Evolutionary conservation across 2,113 vertebrate species (phyloP).

Genomic region (Macrotus californicus): DNA sequence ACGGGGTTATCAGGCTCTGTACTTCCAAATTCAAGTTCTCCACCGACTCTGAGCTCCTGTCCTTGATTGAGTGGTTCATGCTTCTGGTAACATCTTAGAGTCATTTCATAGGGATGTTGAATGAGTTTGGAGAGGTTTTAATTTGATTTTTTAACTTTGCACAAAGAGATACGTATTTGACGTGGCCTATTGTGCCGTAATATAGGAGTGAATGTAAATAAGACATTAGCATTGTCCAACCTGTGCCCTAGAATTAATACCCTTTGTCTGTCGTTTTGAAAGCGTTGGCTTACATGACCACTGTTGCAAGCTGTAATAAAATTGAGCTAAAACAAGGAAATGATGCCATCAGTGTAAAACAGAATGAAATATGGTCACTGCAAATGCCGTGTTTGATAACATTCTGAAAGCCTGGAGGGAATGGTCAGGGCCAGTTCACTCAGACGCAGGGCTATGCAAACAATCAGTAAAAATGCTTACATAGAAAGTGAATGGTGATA

Average conservation of each 20-base stretch:
- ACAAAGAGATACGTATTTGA: not conserved
- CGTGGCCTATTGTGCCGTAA: not conserved
- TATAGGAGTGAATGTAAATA: not conserved
- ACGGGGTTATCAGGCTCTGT: not conserved
- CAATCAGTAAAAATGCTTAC: not conserved
- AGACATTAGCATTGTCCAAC: not conserved
- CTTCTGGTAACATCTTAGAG: not conserved
- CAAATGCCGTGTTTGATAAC: not conserved
- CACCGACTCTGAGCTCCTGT: not conserved
- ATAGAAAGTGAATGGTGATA: not conserved
- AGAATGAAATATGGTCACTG: not conserved
- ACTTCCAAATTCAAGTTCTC: not conserved
- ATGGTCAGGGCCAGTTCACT: not conserved
- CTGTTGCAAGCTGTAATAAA: constrained; percentile 13
- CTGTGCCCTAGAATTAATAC: not conserved
- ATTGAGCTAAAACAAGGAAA: constrained; percentile 26
- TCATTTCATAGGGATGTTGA: not conserved
- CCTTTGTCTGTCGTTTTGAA: constrained; percentile 5
- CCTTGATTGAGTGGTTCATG: not conserved
- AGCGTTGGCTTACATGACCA: not conserved
- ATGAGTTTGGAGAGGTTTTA: not conserved
- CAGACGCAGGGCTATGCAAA: not conserved
- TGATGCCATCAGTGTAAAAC: not conserved
- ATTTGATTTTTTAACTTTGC: constrained; percentile 8
- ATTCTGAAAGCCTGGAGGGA: not conserved